These are phyloP conservation scores for Seriola aureovittata DNA, from an alignment of 2,113 vertebrate species.

Conservation along the genomic window DNA sequence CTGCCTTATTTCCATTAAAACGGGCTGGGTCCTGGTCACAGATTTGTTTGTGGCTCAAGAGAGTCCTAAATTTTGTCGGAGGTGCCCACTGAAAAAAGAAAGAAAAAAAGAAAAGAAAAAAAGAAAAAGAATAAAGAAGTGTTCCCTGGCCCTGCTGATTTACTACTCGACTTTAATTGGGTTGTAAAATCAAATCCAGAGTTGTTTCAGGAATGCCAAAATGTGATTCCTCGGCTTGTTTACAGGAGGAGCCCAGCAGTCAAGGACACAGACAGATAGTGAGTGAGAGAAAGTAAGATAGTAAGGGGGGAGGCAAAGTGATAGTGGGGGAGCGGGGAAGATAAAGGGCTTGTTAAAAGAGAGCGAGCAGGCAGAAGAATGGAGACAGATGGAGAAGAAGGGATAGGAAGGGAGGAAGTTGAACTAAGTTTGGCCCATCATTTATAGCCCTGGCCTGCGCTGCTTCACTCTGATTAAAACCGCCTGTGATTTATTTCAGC, in stretches of 20 bases:
- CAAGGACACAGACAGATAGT: constrained; percentile 77
- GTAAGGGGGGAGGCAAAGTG: constrained; percentile 44
- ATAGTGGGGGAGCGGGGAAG: constrained; percentile 56
- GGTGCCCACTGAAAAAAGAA: constrained; percentile 49
- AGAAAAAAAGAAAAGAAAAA: background rate
- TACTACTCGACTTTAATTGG: constrained; percentile 85
- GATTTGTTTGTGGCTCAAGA: constrained; percentile 63
- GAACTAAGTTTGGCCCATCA: constrained; percentile 65
- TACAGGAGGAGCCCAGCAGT: constrained; percentile 79
- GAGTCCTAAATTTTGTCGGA: constrained; percentile 66
- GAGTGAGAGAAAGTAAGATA: constrained; percentile 60
- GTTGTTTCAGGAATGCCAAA: constrained; percentile 85
- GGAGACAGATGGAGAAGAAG: constrained; percentile 60
- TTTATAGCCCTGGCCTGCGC: constrained; percentile 53
- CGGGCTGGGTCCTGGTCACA: constrained; percentile 63
- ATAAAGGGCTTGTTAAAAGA: constrained; percentile 74
- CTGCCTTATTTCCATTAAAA: constrained; percentile 61
- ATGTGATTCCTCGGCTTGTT: constrained; percentile 80
- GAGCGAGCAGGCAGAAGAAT: constrained; percentile 55
- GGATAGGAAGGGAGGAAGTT: constrained; percentile 39
- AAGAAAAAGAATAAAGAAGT: constrained; percentile 37
- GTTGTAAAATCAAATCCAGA: constrained; percentile 85
- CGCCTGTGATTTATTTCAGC: constrained; percentile 69
- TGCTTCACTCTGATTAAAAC: constrained; percentile 73
- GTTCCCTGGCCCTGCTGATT: constrained; percentile 69